Conservation (phyloP, 1,140 invertebrate species). For the Homarus americanus region DNA sequence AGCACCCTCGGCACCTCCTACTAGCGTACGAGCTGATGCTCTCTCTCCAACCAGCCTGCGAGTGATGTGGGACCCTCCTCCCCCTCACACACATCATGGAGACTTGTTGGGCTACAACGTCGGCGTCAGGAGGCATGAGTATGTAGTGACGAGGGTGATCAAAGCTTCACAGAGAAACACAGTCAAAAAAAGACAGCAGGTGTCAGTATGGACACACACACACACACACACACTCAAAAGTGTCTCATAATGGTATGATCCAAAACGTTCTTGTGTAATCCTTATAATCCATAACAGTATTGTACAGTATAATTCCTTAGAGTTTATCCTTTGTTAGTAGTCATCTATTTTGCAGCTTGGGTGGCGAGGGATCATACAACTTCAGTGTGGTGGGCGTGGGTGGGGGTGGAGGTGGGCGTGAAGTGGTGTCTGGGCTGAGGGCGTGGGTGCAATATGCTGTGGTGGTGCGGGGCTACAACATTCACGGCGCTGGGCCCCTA, state of each 20-base stretch:
- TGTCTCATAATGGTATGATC: neutral
- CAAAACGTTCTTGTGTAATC: neutral
- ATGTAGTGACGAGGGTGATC: neutral
- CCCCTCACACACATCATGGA: constrained; percentile 78
- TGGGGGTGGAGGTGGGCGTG: constrained; percentile 27
- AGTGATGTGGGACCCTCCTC: constrained; percentile 78
- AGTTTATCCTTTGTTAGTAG: neutral
- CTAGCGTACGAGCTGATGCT: constrained; percentile 48
- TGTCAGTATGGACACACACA: no score
- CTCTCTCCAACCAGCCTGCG: constrained; percentile 52
- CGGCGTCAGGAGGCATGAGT: constrained; percentile 57
- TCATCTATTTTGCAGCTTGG: constrained; percentile 14
- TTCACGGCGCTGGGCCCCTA: constrained; percentile 76
- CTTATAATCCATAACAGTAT: neutral
- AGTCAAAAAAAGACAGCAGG: neutral
- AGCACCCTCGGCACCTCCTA: constrained; percentile 61
- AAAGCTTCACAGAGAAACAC: neutral
- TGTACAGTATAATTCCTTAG: neutral
- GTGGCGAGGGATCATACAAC: constrained; percentile 37
- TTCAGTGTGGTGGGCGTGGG: constrained; percentile 63
- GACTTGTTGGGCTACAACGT: constrained; percentile 79
- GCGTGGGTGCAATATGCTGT: constrained; percentile 78
- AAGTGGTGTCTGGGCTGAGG: constrained; percentile 74
- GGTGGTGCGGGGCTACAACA: constrained; percentile 78
- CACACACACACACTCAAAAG: neutral